phyloP scores from a whole-genome alignment of 2,113 vertebrate genomes.

The Orycteropus afer region DNA sequence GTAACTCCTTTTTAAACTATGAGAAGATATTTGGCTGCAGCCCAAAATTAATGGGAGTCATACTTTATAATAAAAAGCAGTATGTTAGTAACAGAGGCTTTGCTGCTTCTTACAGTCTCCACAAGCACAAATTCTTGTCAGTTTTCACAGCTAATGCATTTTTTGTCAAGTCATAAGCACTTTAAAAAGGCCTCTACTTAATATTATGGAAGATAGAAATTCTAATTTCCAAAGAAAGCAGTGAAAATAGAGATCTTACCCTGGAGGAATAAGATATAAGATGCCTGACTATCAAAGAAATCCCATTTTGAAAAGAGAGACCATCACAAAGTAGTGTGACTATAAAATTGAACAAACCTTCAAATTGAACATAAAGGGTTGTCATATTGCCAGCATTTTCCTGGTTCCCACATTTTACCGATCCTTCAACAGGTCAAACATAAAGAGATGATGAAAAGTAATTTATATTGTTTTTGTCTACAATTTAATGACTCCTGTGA shows the following conservation, averaged over 20 bases:
- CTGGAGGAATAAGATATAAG: constrained; percentile 76
- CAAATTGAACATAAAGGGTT: constrained; percentile 78
- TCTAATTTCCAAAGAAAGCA: constrained; percentile 81
- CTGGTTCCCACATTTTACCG: constrained; percentile 56
- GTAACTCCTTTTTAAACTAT: constrained; percentile 76
- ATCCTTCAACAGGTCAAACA: constrained; percentile 82
- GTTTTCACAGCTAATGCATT: constrained; percentile 75
- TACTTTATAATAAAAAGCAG: constrained; percentile 79
- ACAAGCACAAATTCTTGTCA: constrained; percentile 71
- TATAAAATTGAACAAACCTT: constrained; percentile 81
- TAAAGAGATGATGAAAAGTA: constrained; percentile 82
- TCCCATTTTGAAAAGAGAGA: constrained; percentile 75
- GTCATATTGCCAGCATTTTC: constrained; percentile 57
- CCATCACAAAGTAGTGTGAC: constrained; percentile 78
- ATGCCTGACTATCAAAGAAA: constrained; percentile 82
- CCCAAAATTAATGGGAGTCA: constrained; percentile 74
- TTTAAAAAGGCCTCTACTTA: constrained; percentile 79
- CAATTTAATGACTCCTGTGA: constrained; percentile 67
- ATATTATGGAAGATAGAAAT: constrained; percentile 78
- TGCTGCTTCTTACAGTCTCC: constrained; percentile 60
- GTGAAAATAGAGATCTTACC: constrained; percentile 81
- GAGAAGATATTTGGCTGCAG: constrained; percentile 69
- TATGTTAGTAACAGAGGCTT: constrained; percentile 61
- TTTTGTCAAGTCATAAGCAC: constrained; percentile 77
- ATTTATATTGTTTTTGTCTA: constrained; percentile 81